A percentile compares a stretch with the other conserved stretches of the same genome.
phyloP scores from a whole-genome alignment of 2,888 invertebrate genomes.

The Leptinotarsa juncta region DNA sequence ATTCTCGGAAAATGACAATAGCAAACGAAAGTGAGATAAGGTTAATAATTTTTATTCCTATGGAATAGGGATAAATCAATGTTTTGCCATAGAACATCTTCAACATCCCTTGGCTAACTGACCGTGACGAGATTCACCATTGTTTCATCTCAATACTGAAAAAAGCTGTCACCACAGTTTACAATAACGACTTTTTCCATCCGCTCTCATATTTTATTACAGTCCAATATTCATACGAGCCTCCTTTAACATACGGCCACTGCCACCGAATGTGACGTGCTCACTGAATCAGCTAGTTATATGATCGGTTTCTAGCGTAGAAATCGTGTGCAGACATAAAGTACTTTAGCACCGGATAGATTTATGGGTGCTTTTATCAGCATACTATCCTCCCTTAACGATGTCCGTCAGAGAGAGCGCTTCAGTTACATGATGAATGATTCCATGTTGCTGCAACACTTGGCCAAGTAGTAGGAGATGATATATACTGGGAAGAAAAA shows the following conservation, averaged over 20 bases:
- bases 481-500: constrained; percentile 16
- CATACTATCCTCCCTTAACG: constrained; percentile 61
- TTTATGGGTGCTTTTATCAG: constrained; percentile 64
- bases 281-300: constrained; percentile 57
- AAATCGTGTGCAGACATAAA: constrained; percentile 61
- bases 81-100: too few species aligned
- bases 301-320: constrained; percentile 57
- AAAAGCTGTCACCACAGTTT: neutral
- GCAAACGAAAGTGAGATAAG: too few species aligned
- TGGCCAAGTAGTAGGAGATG: constrained; percentile 48
- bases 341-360: constrained; percentile 60
- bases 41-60: too few species aligned
- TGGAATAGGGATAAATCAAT: too few species aligned
- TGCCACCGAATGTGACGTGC: constrained; percentile 57
- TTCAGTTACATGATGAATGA: constrained; percentile 58
- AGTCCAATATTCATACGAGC: constrained; percentile 29
- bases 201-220: constrained; percentile 2
- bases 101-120: too few species aligned
- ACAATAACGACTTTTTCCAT: constrained; percentile 4
- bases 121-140: too few species aligned
- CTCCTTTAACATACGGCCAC: constrained; percentile 49
- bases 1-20: too few species aligned
- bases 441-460: constrained; percentile 57
- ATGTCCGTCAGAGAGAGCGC: constrained; percentile 58
- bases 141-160: neutral